Base-by-base conservation (phyloP, 1,140 invertebrate species). In the Solenopsis invicta region DNA sequence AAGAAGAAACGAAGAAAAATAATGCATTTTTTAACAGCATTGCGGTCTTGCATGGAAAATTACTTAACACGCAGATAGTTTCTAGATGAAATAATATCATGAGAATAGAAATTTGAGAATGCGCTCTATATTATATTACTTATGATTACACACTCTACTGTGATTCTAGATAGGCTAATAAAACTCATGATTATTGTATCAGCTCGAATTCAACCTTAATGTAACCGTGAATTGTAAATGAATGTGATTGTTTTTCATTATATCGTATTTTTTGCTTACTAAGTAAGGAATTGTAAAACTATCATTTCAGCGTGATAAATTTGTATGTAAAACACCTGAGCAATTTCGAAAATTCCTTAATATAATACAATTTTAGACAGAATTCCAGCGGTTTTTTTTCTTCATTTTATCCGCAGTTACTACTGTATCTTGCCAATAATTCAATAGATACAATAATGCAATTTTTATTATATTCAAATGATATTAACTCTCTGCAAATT, bases 141-240 rank as follows among this genome's bases (percentile, higher is more conserved):
- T 54, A 37, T 66, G n/a, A 69, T 45, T 67, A 54, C 29, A 54
- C n/a, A 67, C 21, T 67, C n/a, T 16, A 69, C 48, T 81, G 48
- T 81, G 48, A 81, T 69, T 81, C 16, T 81, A 81, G 41, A 78
- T 77, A 77, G 18, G 18, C 45, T 78, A 76, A 76, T 76, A 8
- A 76, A 56, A 76, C 34, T 76, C 4, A 45, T 48, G n/a, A 16
- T 76, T 45, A 62, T 41, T 59, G 6, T 67, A 75, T 41, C 72
- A 12, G 21, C 16, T 76, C 10, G 10, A 48, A 77, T 62, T 80
- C 34, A 13, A 69, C 5, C 13, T 18, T 69, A 48, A 34, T 1
- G 18, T 52, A 78, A 8, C 13, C 34, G 21, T 64, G 13, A 52
- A 50, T 54, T 37, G 13, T 52, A 52, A 77, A 67, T 64, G 18